Evolutionary conservation across 2,888 invertebrate species (phyloP).

Genomic region (Brachyopa scutellaris): DNA sequence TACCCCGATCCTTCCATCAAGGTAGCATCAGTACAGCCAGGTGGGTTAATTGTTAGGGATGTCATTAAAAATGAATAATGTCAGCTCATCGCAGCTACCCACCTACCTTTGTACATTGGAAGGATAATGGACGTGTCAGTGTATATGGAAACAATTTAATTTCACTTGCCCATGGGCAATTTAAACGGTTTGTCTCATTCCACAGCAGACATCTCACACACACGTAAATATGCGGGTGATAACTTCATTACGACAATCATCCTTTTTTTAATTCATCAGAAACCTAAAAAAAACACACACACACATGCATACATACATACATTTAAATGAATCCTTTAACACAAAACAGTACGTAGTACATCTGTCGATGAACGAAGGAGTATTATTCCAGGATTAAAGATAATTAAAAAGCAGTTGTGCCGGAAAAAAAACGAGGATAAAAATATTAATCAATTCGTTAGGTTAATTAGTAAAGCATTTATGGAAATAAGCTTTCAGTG

Average conservation of each 20-base stretch:
- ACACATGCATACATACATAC: too few relatives aligned
- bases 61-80: slow-evolving; percentile 70
- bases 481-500: slow-evolving; percentile 37
- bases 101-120: slow-evolving; percentile 25
- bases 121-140: slow-evolving; percentile 42
- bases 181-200: slow-evolving; percentile 45
- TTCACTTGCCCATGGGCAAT: slow-evolving; percentile 52
- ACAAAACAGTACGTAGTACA: slow-evolving; percentile 1
- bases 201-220: not conserved
- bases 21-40: slow-evolving; percentile 52
- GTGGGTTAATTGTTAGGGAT: slow-evolving; percentile 67
- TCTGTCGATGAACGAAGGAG: slow-evolving; percentile 10
- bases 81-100: slow-evolving; percentile 52
- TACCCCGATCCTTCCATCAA: slow-evolving; percentile 53
- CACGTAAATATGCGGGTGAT: slow-evolving; percentile 41
- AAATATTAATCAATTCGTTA: slow-evolving; percentile 62
- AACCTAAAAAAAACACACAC: slow-evolving; percentile 14
- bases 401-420: slow-evolving; percentile 61
- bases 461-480: slow-evolving; percentile 62
- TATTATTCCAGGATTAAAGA: slow-evolving; percentile 61
- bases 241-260: slow-evolving; percentile 54
- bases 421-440: slow-evolving; percentile 38
- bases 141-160: slow-evolving; percentile 54
- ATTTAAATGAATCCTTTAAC: too few relatives aligned
- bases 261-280: slow-evolving; percentile 9